These are phyloP conservation scores for Phymorhynchus buccinoides DNA, from an alignment of 1,140 invertebrate species.

Conservation along the genomic window DNA sequence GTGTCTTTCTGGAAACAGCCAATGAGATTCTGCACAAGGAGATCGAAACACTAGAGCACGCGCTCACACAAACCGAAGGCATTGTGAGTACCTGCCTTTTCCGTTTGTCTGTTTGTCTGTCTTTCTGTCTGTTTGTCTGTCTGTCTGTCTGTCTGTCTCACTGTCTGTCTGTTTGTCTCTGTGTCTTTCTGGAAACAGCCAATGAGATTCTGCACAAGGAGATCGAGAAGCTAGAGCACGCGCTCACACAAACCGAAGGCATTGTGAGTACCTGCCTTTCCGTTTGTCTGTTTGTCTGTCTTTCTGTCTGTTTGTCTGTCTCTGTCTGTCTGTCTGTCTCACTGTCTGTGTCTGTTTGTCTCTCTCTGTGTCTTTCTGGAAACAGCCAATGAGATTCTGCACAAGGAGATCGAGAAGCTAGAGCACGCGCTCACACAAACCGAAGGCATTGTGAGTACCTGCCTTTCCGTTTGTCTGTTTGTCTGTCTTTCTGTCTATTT, in stretches of 20 bases:
- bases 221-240: constrained; percentile 66
- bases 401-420: constrained; percentile 68
- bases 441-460: constrained; percentile 37
- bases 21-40: constrained; percentile 68
- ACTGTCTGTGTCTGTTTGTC: neutral
- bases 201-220: constrained; percentile 68
- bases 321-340: neutral
- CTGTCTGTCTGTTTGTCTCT: neutral
- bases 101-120: neutral
- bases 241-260: constrained; percentile 62
- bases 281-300: too few species aligned
- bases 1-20: constrained; percentile 68
- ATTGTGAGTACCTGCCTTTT: too few species aligned
- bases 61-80: constrained; percentile 62
- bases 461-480: too few species aligned
- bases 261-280: neutral
- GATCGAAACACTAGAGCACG: constrained; percentile 66
- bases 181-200: constrained; percentile 64
- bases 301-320: too few species aligned
- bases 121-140: too few species aligned
- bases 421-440: constrained; percentile 64
- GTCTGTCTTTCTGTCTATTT: too few species aligned
- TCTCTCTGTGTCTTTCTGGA: constrained; percentile 49
- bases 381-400: constrained; percentile 67
- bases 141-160: too few species aligned